A percentile compares a stretch with the other conserved stretches of the same genome.
Evolutionary conservation across 2,888 invertebrate genomes (phyloP).

Genomic region (Cryptus armator): DNA sequence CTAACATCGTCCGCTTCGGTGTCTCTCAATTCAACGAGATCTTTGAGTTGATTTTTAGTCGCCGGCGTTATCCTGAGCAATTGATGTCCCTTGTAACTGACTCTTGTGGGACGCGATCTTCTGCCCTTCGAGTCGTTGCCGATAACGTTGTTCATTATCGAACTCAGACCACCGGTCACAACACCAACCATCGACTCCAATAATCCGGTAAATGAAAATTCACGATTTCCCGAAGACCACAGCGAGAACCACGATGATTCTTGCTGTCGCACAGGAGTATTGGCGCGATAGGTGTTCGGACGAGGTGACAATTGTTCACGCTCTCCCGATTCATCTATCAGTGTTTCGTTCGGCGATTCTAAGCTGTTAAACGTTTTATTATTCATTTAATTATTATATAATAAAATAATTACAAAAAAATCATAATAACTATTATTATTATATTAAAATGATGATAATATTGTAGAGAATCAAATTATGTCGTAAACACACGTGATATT

Average conservation of each 20-base stretch:
- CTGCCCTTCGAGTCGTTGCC: slow-evolving; percentile 76
- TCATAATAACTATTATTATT: too few species aligned
- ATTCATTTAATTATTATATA: neutral
- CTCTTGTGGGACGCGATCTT: slow-evolving; percentile 67
- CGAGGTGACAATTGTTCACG: neutral
- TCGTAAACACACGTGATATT: neutral
- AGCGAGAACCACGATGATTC: slow-evolving; percentile 59
- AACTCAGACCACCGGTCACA: slow-evolving; percentile 77
- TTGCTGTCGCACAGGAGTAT: slow-evolving; percentile 23
- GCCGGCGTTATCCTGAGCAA: slow-evolving; percentile 86
- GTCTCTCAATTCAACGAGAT: slow-evolving; percentile 84
- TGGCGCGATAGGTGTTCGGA: slow-evolving; percentile 17
- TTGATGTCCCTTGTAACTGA: slow-evolving; percentile 87
- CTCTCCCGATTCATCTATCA: neutral
- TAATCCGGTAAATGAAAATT: slow-evolving; percentile 77
- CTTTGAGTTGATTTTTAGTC: slow-evolving; percentile 84
- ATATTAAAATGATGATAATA: too few species aligned
- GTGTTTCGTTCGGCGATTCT: neutral
- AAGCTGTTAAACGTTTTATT: neutral
- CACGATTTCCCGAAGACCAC: slow-evolving; percentile 62
- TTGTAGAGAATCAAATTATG: neutral
- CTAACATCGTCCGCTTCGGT: slow-evolving; percentile 86
- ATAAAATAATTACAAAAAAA: too few species aligned
- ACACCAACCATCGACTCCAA: slow-evolving; percentile 78
- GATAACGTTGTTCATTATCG: slow-evolving; percentile 77